phyloP scores from a whole-genome alignment of 2,113 vertebrate species.

The Verasper variegatus region DNA sequence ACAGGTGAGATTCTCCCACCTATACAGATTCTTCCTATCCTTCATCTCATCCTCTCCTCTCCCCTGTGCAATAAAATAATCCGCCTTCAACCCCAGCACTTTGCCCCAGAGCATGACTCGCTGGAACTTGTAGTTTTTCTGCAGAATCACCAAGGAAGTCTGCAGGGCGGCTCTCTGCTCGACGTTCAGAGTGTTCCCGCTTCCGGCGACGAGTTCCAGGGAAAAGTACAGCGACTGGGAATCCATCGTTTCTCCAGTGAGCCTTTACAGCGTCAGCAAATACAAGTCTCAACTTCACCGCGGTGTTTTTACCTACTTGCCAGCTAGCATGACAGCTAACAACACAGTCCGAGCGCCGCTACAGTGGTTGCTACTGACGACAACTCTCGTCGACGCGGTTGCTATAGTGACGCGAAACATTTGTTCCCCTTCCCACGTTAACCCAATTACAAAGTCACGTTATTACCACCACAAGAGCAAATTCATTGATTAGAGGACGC shows the following conservation, averaged over 20 bases:
- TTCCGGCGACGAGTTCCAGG: conserved; percentile 84
- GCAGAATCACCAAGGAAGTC: conserved; percentile 85
- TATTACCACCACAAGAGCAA: no score
- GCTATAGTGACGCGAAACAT: background rate
- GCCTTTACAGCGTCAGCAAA: background rate
- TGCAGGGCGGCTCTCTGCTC: conserved; percentile 86
- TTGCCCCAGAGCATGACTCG: conserved; percentile 92
- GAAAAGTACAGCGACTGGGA: conserved; percentile 75
- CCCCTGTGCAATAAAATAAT: conserved; percentile 92
- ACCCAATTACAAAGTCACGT: background rate
- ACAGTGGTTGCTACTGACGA: conserved; percentile 57
- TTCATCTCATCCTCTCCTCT: conserved; percentile 84
- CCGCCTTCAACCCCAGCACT: conserved; percentile 85
- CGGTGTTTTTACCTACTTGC: background rate
- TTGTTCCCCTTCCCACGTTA: no score
- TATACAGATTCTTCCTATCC: conserved; percentile 87
- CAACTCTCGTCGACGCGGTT: conserved; percentile 43
- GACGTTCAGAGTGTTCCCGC: conserved; percentile 83
- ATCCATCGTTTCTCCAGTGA: conserved; percentile 80
- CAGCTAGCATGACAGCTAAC: background rate
- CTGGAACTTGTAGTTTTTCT: conserved; percentile 87
- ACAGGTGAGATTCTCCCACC: conserved; percentile 71
- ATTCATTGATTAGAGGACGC: no score
- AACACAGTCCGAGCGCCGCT: background rate
- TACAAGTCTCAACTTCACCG: background rate